Evolutionary conservation across 2,113 vertebrate species (phyloP), one percentile per base, ranked within the genome.

Genomic region (Gallinago jamesoni): DNA sequence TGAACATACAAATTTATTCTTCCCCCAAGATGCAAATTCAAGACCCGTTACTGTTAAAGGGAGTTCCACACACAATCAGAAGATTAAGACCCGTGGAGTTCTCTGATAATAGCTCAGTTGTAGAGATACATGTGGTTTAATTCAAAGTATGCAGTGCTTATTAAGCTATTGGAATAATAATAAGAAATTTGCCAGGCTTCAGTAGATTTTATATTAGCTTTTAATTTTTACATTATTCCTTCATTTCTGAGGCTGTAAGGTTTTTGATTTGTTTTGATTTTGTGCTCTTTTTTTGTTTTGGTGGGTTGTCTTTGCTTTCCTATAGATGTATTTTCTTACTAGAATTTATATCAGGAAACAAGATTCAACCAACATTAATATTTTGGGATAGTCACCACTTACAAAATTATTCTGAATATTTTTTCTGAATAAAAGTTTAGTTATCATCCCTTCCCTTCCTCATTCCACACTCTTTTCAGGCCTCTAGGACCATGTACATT

Each of bases 251-350:
- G 59, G 22, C 48, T 94, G 55, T 85, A 91, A 95, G 31, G 13
- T 21, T 39, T 89, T 85, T 47, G 13, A 67, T 82, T 90, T 90
- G 70, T 47, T 66, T 94, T 75, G 33, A 79, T 60, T 83, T 87
- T 79, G 19, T 76, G 43, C 3, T 85, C 10, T 39, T 33, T 35
- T 84, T 68, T 53, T 45, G 67, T 68, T 91, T 87, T 64, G 19
- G n/a, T 66, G 35, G 21, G 25, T 94, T 95, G 80, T 97, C 69
- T 96, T 90, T 93, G 75, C 41, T 93, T 88, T 94, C 84, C 90
- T 96, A 11, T 55, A 81, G 87, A 80, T 97, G 63, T 95, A 92
- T 96, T 64, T 95, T 95, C 75, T 84, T 84, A 93, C 55, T 96
- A 87, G 91, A 88, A 90, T 69, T 91, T 87, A 47, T 94, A 86